A percentile compares a stretch with the other conserved stretches of the same genome.
These are phyloP conservation scores for Ametastegia equiseti DNA, from an alignment of 2,888 invertebrate genomes.

Conservation along the genomic window DNA sequence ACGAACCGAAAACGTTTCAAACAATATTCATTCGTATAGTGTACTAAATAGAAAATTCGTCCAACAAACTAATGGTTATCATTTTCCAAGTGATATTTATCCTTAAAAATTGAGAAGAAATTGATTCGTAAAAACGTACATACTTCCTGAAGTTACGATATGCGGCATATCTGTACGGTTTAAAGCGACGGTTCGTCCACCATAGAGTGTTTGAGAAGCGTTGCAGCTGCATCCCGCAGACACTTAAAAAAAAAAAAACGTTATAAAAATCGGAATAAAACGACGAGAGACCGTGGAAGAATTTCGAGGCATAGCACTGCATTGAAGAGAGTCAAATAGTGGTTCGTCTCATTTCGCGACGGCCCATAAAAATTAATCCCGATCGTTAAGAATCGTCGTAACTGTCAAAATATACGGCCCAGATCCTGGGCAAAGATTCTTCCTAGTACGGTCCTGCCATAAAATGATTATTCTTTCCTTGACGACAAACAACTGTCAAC, in stretches of 20 bases:
- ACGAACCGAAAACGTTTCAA: not conserved
- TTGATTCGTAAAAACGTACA: not conserved
- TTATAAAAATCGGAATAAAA: constrained; percentile 61
- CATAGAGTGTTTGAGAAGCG: not conserved
- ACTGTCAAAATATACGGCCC: constrained; percentile 68
- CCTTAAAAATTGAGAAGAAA: not conserved
- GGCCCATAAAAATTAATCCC: constrained; percentile 71
- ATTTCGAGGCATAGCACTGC: no score
- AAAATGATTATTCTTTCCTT: constrained; percentile 29
- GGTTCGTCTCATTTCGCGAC: constrained; percentile 63
- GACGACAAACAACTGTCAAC: constrained; percentile 30
- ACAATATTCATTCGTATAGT: not conserved
- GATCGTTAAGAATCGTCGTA: constrained; percentile 67
- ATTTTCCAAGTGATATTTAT: no score
- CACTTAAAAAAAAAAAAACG: constrained; percentile 26
- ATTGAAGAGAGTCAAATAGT: no score
- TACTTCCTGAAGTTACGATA: not conserved
- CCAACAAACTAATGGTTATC: not conserved
- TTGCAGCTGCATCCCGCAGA: not conserved
- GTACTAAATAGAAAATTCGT: not conserved
- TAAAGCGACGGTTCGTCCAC: not conserved
- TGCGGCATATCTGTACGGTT: not conserved
- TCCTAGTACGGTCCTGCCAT: constrained; percentile 30
- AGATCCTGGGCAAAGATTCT: constrained; percentile 38
- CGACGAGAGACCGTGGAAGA: constrained; percentile 47